These are phyloP conservation scores for Nannobrachium achirus DNA, from an alignment of 2,113 vertebrate genomes.

Conservation along the genomic window DNA sequence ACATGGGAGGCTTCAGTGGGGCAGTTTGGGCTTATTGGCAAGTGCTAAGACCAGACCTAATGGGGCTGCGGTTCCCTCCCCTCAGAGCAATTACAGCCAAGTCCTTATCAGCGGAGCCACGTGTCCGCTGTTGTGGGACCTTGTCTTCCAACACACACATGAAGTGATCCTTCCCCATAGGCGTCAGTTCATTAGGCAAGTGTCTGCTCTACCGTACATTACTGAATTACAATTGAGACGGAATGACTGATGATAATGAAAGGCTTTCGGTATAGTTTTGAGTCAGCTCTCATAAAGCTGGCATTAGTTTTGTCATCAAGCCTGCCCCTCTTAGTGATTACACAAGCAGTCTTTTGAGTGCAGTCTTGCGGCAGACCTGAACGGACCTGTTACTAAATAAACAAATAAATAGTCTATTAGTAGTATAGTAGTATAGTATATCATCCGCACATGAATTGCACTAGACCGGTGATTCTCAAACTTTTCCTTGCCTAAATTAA, in stretches of 20 bases:
- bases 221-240: slow-evolving; percentile 61
- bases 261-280: slow-evolving; percentile 70
- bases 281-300: slow-evolving; percentile 68
- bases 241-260: slow-evolving; percentile 74
- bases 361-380: slow-evolving; percentile 44
- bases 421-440: too few relatives aligned
- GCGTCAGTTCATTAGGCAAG: slow-evolving; percentile 74
- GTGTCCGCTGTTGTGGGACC: slow-evolving; percentile 75
- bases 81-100: slow-evolving; percentile 76
- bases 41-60: slow-evolving; percentile 75
- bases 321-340: slow-evolving; percentile 36
- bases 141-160: slow-evolving; percentile 59
- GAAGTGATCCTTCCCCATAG: slow-evolving; percentile 67
- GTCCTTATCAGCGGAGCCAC: slow-evolving; percentile 77
- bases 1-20: slow-evolving; percentile 79
- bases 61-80: slow-evolving; percentile 76
- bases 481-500: too few relatives aligned
- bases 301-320: slow-evolving; percentile 71
- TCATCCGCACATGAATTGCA: slow-evolving; percentile 37
- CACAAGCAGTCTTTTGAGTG: slow-evolving; percentile 21
- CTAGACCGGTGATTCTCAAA: too few relatives aligned
- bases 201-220: slow-evolving; percentile 59
- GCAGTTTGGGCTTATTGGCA: slow-evolving; percentile 82
- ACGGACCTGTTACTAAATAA: slow-evolving; percentile 43
- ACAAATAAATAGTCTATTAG: slow-evolving; percentile 52